Evolutionary conservation across 1,140 invertebrate species (phyloP).

Genomic region (Cydia fagiglandana): DNA sequence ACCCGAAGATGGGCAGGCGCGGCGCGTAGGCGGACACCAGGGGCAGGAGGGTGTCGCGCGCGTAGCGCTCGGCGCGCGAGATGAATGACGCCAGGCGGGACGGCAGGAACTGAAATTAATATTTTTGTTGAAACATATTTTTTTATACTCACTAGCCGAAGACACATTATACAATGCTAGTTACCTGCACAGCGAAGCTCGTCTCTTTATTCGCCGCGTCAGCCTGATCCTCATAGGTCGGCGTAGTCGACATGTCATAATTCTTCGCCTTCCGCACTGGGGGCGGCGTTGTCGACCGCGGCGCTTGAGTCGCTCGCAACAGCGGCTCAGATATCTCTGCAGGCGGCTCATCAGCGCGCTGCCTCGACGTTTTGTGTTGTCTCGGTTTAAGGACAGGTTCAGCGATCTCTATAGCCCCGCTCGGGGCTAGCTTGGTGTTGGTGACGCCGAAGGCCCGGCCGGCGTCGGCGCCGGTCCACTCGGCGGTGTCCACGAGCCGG

Average conservation of each 20-base stretch:
- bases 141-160: too few species aligned
- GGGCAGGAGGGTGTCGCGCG: conserved; percentile 85
- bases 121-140: neutral
- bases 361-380: conserved; percentile 76
- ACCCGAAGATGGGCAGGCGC: conserved; percentile 81
- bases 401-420: conserved; percentile 82
- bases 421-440: conserved; percentile 75
- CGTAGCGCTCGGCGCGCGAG: conserved; percentile 89
- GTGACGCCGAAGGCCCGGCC: conserved; percentile 83
- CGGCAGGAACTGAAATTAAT: conserved; percentile 82
- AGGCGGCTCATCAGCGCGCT: conserved; percentile 64
- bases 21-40: conserved; percentile 88
- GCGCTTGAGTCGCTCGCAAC: conserved; percentile 69
- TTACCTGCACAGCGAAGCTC: conserved; percentile 82
- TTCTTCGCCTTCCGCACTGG: conserved; percentile 65
- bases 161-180: neutral
- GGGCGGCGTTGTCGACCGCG: conserved; percentile 49
- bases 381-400: conserved; percentile 86
- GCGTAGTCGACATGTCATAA: conserved; percentile 65
- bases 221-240: conserved; percentile 60
- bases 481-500: conserved; percentile 69
- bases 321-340: conserved; percentile 82
- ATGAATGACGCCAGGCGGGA: conserved; percentile 87
- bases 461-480: conserved; percentile 76
- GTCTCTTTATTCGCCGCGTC: conserved; percentile 63